phyloP scores from a whole-genome alignment of 2,797 vertebrate species.

The Toxotes lorentzi region DNA sequence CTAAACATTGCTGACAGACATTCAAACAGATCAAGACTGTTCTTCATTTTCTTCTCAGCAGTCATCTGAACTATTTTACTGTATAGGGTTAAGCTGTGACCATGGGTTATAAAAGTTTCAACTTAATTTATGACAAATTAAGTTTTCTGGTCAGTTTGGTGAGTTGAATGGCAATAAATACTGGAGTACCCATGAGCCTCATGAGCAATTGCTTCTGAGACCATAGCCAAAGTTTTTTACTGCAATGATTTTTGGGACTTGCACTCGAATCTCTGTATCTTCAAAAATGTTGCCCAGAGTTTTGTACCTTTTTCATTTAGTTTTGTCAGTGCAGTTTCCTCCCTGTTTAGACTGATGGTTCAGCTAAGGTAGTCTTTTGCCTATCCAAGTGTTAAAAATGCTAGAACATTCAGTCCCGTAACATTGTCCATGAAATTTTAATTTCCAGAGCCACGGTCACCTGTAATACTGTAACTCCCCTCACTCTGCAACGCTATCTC shows the following conservation, averaged over 20 bases:
- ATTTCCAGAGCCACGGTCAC: not conserved
- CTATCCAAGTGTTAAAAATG: slow-evolving; percentile 12
- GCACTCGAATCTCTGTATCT: not conserved
- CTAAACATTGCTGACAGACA: slow-evolving; percentile 18
- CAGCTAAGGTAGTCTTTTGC: not conserved
- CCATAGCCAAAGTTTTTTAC: slow-evolving; percentile 19
- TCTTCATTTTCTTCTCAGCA: slow-evolving; percentile 12
- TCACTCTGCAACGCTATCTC: not conserved
- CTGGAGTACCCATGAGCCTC: slow-evolving; percentile 12
- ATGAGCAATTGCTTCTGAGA: not conserved
- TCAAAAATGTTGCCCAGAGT: not conserved
- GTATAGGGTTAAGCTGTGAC: not conserved
- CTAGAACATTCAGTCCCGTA: not conserved
- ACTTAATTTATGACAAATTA: slow-evolving; percentile 23
- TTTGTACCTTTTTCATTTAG: not conserved
- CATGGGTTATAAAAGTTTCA: slow-evolving; percentile 17
- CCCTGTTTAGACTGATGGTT: not conserved
- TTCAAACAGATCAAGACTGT: not conserved
- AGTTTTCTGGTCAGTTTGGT: slow-evolving; percentile 39
- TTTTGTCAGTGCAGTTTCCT: not conserved
- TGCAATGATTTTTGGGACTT: slow-evolving; percentile 2
- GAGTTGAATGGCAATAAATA: slow-evolving; percentile 26
- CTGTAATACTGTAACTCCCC: no score
- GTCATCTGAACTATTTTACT: slow-evolving; percentile 3
- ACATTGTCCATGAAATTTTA: not conserved